Base-by-base conservation (phyloP, 2,888 invertebrate genomes). In the Halocaridina rubra region DNA sequence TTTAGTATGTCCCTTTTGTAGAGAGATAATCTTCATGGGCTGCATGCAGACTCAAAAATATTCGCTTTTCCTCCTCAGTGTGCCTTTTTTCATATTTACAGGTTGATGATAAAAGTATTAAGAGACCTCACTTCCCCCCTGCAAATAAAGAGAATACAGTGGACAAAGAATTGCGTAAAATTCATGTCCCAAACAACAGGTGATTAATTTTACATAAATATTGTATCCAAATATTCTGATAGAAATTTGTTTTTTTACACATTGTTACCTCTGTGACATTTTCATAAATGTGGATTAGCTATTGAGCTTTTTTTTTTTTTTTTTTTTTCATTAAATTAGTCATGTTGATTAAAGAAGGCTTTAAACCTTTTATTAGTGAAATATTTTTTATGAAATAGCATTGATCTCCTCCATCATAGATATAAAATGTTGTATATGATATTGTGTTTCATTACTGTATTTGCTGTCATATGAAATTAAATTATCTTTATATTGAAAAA, bases 181-280 rank as follows among this genome's bases (percentile, higher is more conserved):
- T 86, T 30, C 69, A 29, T 33, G 79, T 86, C 24, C 86, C 86
- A 22, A 74, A 79, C 16, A 81, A 86, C 75, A 86, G 86, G 86
- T 80, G 29, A 75, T 57, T 32, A 10, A 30, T 16, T 2, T 4
- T 2, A 24, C 22, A 8, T 0, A 24, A 29, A 13, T 69, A 29
- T 27, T 19, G 69, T 27, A 19, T 7, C 67, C 3, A 8, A 13
- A 3, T 16, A 67, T 22, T 16, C 16, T 16, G 16, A 7, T 4
- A 24, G 13, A 5, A 3, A 24, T 5, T 74, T 16, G 10, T 27
- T 4, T 13, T 19, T 61, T 13, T 30, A 16, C 1, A 3, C 59
- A 27, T 57, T 59, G 29, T 67, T 67, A 22, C 67, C 19, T 59
- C 61, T 59, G 61, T n/a, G 16, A n/a, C n/a, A n/a, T n/a, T n/a